Evolutionary conservation across 2,797 vertebrate species (phyloP).

Genomic region (Oryzias dopingdopingensis): DNA sequence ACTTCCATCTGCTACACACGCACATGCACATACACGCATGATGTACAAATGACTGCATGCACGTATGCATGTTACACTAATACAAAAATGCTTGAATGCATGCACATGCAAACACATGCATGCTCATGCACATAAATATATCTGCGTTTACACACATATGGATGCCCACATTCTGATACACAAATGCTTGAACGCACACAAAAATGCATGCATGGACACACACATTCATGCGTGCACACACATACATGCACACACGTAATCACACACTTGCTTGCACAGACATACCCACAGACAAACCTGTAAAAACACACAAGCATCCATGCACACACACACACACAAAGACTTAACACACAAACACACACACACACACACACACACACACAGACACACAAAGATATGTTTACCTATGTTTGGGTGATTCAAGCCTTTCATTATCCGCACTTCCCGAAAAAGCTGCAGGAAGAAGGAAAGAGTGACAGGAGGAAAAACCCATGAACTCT

Average conservation of each 20-base stretch:
- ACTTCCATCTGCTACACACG: constrained; percentile 20
- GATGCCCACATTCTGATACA: too few relatives aligned
- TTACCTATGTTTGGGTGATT: constrained; percentile 95
- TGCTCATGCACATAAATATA: too few relatives aligned
- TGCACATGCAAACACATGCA: too few relatives aligned
- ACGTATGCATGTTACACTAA: too few relatives aligned
- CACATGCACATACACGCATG: too few relatives aligned
- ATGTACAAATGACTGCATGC: too few relatives aligned
- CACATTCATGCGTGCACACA: too few relatives aligned
- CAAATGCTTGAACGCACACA: too few relatives aligned
- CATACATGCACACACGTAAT: too few relatives aligned
- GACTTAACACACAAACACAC: background rate
- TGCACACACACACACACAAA: background rate
- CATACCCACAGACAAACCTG: constrained; percentile 3
- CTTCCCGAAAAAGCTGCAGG: constrained; percentile 89
- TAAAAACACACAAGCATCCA: background rate
- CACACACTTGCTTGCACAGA: background rate
- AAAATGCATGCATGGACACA: too few relatives aligned
- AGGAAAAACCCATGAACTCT: background rate
- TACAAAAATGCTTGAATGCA: too few relatives aligned
- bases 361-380: background rate
- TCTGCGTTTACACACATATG: too few relatives aligned
- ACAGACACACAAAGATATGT: constrained; percentile 17
- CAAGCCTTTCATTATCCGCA: constrained; percentile 93
- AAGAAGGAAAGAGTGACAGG: constrained; percentile 7